phyloP scores from a whole-genome alignment of 2,113 vertebrate species.

The Nibea albiflora region DNA sequence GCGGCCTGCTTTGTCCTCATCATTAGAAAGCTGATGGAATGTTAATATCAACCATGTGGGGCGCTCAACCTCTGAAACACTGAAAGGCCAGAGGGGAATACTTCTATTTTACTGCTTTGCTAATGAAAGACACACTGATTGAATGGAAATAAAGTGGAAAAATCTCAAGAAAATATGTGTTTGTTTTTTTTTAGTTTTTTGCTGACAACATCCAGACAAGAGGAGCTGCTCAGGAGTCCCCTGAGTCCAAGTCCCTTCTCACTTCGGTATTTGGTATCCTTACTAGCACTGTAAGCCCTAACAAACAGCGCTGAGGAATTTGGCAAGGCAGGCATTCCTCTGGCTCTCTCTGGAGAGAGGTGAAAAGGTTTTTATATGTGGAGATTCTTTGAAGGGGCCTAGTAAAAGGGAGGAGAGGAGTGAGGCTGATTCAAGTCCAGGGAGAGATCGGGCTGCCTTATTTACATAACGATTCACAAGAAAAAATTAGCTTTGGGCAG shows the following conservation, averaged over 20 bases:
- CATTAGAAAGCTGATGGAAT: slow-evolving; percentile 79
- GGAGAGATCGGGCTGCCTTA: slow-evolving; percentile 19
- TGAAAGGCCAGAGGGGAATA: slow-evolving; percentile 34
- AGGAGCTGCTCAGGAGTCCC: slow-evolving; percentile 44
- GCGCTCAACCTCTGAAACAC: slow-evolving; percentile 42
- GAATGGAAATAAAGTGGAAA: slow-evolving; percentile 60
- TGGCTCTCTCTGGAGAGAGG: slow-evolving; percentile 56
- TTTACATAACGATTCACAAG: slow-evolving; percentile 37
- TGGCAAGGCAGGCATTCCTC: slow-evolving; percentile 72
- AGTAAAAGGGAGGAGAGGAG: slow-evolving; percentile 48
- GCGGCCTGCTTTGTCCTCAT: slow-evolving; percentile 69
- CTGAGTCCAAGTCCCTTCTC: slow-evolving; percentile 57
- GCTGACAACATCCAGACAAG: slow-evolving; percentile 52
- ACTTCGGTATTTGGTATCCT: slow-evolving; percentile 70
- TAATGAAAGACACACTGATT: slow-evolving; percentile 40
- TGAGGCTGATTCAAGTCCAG: slow-evolving; percentile 28
- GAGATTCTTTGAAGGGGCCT: slow-evolving; percentile 73
- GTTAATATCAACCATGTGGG: slow-evolving; percentile 85
- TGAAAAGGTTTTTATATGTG: slow-evolving; percentile 71
- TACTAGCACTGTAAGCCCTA: slow-evolving; percentile 70
- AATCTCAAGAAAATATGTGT: slow-evolving; percentile 23
- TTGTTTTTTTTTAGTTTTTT: slow-evolving; percentile 42
- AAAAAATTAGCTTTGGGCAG: slow-evolving; percentile 5
- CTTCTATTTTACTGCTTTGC: slow-evolving; percentile 57
- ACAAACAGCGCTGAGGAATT: slow-evolving; percentile 80